Percentiles rank a stretch among this genome's conserved stretches.
These are phyloP conservation scores for Augochlora pura DNA, from an alignment of 1,140 invertebrate species.

Conservation along the genomic window DNA sequence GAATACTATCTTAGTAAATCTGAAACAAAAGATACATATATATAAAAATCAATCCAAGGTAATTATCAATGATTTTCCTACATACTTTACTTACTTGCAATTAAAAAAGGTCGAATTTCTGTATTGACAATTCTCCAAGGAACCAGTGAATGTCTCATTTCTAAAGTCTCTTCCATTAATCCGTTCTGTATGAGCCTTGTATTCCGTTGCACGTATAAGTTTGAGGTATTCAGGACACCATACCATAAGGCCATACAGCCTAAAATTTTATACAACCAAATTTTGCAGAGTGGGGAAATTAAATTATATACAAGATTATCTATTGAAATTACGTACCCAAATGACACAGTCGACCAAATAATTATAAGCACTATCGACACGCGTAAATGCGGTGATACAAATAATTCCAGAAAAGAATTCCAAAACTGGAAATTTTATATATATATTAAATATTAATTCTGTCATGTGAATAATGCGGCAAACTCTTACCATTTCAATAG, in stretches of 20 bases:
- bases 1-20: conserved; percentile 80
- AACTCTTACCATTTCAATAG: conserved; percentile 75
- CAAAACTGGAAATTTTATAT: conserved; percentile 79
- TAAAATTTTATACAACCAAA: conserved; percentile 61
- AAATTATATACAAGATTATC: conserved; percentile 48
- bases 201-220: conserved; percentile 75
- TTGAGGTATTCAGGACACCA: conserved; percentile 77
- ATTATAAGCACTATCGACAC: conserved; percentile 75
- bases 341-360: conserved; percentile 72
- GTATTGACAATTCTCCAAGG: conserved; percentile 80
- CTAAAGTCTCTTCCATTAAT: conserved; percentile 60
- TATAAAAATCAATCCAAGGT: neutral
- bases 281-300: conserved; percentile 52
- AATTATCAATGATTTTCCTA: neutral
- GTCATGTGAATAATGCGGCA: conserved; percentile 4
- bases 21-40: conserved; percentile 57
- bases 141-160: conserved; percentile 70
- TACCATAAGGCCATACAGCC: conserved; percentile 74
- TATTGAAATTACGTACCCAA: conserved; percentile 67
- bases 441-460: conserved; percentile 18
- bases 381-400: conserved; percentile 78
- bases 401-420: conserved; percentile 82
- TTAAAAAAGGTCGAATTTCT: conserved; percentile 72
- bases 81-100: conserved; percentile 68
- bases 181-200: conserved; percentile 69